Conservation (phyloP, 2,888 invertebrate species). For the Piscicola geometra region DNA sequence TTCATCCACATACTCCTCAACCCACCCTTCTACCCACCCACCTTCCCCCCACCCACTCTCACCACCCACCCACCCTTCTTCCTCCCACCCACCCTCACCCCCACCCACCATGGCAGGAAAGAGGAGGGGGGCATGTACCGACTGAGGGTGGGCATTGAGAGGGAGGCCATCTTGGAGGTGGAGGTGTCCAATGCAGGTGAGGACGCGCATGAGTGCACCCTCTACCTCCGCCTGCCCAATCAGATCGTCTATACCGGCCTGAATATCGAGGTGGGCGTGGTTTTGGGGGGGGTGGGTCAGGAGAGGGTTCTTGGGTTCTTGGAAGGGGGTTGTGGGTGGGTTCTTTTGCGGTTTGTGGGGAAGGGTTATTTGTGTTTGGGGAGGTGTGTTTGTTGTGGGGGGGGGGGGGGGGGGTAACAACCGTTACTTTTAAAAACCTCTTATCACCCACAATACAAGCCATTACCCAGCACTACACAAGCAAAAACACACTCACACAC, state of each 20-base stretch:
- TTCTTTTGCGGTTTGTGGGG: not conserved
- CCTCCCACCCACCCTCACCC: no score
- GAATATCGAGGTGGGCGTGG: constrained; percentile 1
- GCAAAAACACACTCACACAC: not conserved
- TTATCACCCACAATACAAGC: no score
- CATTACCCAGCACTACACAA: not conserved
- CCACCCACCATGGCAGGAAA: no score
- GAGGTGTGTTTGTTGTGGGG: not conserved
- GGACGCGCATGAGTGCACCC: constrained; percentile 52
- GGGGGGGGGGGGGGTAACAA: no score
- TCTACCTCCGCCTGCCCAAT: constrained; percentile 38
- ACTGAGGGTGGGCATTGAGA: constrained; percentile 37
- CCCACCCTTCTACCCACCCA: no score
- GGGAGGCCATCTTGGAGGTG: constrained; percentile 61
- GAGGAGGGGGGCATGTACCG: constrained; percentile 29
- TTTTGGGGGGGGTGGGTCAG: not conserved
- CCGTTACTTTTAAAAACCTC: no score
- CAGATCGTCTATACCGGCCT: constrained; percentile 35
- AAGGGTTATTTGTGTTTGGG: not conserved
- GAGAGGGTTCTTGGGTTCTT: not conserved
- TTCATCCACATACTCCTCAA: no score
- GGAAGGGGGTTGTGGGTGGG: not conserved
- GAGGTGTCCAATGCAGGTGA: constrained; percentile 75
- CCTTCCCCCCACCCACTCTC: no score
- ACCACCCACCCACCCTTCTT: no score